Base-by-base conservation (phyloP, 2,113 vertebrate genomes). In the Piprites chloris region DNA sequence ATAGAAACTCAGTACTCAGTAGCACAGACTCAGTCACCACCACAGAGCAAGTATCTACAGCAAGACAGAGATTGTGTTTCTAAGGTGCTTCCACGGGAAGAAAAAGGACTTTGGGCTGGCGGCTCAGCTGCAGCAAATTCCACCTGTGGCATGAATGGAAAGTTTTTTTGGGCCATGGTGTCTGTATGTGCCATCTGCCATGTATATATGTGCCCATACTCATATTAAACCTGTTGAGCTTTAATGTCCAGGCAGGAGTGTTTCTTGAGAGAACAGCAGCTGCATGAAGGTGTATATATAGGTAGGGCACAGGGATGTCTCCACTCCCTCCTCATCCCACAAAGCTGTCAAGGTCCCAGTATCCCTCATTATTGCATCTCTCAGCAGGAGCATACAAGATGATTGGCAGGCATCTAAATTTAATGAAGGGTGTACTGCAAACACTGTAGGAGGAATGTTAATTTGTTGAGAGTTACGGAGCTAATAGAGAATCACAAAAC, bases 401-500 rank as follows among this genome's bases (percentile, higher is more conserved):
- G 24, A 87, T 82, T 53, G 44, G 15, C n/a, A 93, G 37, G 32
- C 73, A 75, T 87, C 56, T 89, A 73, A 75, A 82, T 85, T 87
- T 92, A 37, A 58, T 90, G 27, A 68, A 77, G 56, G 9, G 6
- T 49, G 8, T 49, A 56, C 37, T 72, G 49, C 71, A 89, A 91
- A 84, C 16, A 47, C 56, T 72, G 50, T 66, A 69, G 8, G 10
- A 92, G 46, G 56, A 78, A 74, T 89, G 63, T 87, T 80, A 85
- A 82, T 80, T 74, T 94, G 52, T 26, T 65, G 44, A 71, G 59
- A 59, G 41, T 66, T 90, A 87, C 88, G 71, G 50, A 94, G 53
- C 46, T 93, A 85, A 92, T 73, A 77, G 73, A 75, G 61, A 89
- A 76, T 86, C 26, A 85, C 63, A 75, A 87, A 86, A 28, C 58